Evolutionary conservation across 2,888 invertebrate species (phyloP), one percentile per base, ranked within the genome.

Genomic region (Doris montereyensis): DNA sequence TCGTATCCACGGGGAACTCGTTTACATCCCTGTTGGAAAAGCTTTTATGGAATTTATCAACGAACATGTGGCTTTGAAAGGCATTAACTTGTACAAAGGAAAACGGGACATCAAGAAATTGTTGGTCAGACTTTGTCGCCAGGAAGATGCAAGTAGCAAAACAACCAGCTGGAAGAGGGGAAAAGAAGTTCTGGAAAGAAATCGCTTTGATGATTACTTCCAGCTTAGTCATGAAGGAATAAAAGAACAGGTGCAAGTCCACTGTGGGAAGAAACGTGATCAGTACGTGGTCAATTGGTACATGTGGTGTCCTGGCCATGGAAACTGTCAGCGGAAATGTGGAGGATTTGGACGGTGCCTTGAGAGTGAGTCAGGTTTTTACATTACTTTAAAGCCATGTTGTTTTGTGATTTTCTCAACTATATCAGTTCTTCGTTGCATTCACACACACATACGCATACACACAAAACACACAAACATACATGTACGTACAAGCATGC

Each of bases 261-360:
- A 84, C 30, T 77, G 82, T 30, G 82, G 85, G 28, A 76, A 81
- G 60, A 78, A 81, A 0, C 78, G 87, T 52, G 88, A 89, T 81
- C 88, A 87, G 79, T 88, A 87, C 82, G 88, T 87, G 3, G 89
- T 89, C 26, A 88, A 88, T 81, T 88, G 88, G 88, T 89, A 89
- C 81, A 81, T 89, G 84, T 89, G 87, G 87, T 89, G 89, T 81
- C 88, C 89, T 13, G 89, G 89, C 8, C 85, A 85, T 77, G 87
- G 88, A 8, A 89, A 89, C 83, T 89, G 89, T 82, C 81, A 73
- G 58, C 68, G 89, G n/a, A 85, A 83, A 57, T 89, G 89, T 85
- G 89, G 89, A 10, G 88, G 87, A 30, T 87, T 81, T 80, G 89
- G 89, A 2, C 80, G 76, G 26, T 89, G 89, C 83, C 52, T 81